A percentile compares a stretch with the other conserved stretches of the same genome.
Conservation (phyloP, 2,888 invertebrate genomes). For the Orchesella flavescens region DNA sequence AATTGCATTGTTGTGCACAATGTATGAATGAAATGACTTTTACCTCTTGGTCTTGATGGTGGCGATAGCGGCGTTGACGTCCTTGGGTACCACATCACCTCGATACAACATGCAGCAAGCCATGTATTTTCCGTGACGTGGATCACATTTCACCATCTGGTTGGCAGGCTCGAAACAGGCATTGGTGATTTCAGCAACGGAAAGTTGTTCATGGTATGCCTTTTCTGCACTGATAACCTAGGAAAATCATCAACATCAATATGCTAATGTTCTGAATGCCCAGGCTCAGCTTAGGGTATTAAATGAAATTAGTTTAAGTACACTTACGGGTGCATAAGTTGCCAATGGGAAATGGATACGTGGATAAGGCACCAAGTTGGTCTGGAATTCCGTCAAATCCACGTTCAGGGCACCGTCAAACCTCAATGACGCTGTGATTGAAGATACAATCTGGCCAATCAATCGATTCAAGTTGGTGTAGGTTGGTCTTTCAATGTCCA, state of each 20-base stretch:
- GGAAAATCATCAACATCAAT: too few species aligned
- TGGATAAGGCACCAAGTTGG: constrained; percentile 76
- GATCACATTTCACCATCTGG: constrained; percentile 80
- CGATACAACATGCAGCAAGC: constrained; percentile 86
- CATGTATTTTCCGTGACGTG: constrained; percentile 68
- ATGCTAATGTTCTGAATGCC: too few species aligned
- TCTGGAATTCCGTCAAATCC: constrained; percentile 93
- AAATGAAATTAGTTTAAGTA: constrained; percentile 74
- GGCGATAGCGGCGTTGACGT: constrained; percentile 83
- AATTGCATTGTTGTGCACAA: neutral
- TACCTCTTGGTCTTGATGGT: constrained; percentile 80
- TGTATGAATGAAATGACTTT: neutral
- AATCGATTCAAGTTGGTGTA: constrained; percentile 97
- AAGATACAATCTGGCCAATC: constrained; percentile 90
- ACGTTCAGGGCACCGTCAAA: constrained; percentile 96
- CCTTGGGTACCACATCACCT: constrained; percentile 90
- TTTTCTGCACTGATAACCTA: constrained; percentile 83
- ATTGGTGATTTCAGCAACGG: constrained; percentile 86
- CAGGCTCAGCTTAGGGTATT: too few species aligned
- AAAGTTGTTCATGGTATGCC: constrained; percentile 84
- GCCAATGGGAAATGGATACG: constrained; percentile 77
- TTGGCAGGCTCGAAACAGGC: constrained; percentile 97
- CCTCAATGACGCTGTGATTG: constrained; percentile 92
- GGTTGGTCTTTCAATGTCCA: constrained; percentile 95
- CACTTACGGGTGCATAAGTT: constrained; percentile 60